Evolutionary conservation across 2,888 invertebrate genomes (phyloP).

Genomic region (Drosophila mettleri): DNA sequence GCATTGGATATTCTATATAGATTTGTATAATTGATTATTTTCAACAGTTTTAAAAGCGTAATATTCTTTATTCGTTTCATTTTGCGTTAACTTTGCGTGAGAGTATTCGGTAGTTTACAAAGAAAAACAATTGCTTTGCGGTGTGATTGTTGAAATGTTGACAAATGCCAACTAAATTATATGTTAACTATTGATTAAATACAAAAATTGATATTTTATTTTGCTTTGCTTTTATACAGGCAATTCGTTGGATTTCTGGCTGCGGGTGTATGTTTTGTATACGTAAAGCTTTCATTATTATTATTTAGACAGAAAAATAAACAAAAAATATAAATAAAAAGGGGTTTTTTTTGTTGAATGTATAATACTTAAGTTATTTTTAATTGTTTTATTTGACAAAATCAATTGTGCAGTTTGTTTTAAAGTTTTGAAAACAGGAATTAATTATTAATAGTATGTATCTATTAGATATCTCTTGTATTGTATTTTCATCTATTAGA

Average conservation of each 20-base stretch:
- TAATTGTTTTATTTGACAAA: slow-evolving; percentile 50
- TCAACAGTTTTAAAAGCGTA: slow-evolving; percentile 67
- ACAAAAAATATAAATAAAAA: slow-evolving; percentile 40
- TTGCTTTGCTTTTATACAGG: slow-evolving; percentile 24
- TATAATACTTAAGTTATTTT: slow-evolving; percentile 58
- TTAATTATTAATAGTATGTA: slow-evolving; percentile 54
- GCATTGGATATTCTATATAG: slow-evolving; percentile 26
- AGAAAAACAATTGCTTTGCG: slow-evolving; percentile 62
- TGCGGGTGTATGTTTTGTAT: slow-evolving; percentile 41
- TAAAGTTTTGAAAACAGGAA: slow-evolving; percentile 64
- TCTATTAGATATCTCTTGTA: slow-evolving; percentile 59
- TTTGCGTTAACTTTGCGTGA: slow-evolving; percentile 77
- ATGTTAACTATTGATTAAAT: slow-evolving; percentile 47
- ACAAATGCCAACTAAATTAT: slow-evolving; percentile 54
- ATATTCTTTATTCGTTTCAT: slow-evolving; percentile 71
- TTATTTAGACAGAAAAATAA: slow-evolving; percentile 62
- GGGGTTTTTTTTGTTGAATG: background rate
- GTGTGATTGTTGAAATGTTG: slow-evolving; percentile 41
- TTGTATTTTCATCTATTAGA: slow-evolving; percentile 76
- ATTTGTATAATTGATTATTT: slow-evolving; percentile 55
- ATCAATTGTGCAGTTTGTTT: slow-evolving; percentile 63
- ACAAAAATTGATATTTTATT: slow-evolving; percentile 28
- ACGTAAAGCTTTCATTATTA: slow-evolving; percentile 65
- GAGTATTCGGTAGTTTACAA: slow-evolving; percentile 75
- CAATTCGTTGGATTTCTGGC: slow-evolving; percentile 53